Conservation (phyloP, 1,140 invertebrate genomes). For the Potamilus streckersoni region DNA sequence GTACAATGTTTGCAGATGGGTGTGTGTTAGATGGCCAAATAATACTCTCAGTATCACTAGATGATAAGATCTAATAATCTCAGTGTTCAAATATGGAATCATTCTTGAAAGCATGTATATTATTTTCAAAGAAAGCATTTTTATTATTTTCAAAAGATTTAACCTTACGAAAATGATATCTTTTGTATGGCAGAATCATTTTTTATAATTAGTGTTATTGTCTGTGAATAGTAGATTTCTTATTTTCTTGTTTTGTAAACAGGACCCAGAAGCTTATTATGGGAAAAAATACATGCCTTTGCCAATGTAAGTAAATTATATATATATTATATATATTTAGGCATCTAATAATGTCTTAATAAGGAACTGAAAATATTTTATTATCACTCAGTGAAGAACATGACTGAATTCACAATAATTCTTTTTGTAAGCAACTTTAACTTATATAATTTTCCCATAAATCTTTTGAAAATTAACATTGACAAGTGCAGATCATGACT, state of each 20-base stretch:
- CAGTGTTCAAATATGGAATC: too few relatives aligned
- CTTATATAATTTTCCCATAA: neutral
- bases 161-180: too few relatives aligned
- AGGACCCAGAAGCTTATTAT: conserved; percentile 56
- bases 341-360: neutral
- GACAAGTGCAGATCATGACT: too few relatives aligned
- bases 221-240: neutral
- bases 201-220: neutral
- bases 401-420: neutral
- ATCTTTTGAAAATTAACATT: neutral
- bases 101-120: too few relatives aligned
- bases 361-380: neutral
- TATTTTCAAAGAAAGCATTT: too few relatives aligned
- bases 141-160: too few relatives aligned
- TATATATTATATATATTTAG: neutral
- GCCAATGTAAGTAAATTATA: conserved; percentile 38
- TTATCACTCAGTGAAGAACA: neutral
- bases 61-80: too few relatives aligned
- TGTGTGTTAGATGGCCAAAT: too few relatives aligned
- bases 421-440: neutral
- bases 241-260: conserved; percentile 7
- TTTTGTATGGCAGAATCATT: too few relatives aligned
- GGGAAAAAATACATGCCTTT: conserved; percentile 51
- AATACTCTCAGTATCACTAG: too few relatives aligned
- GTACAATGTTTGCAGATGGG: too few relatives aligned